Conservation (phyloP, 2,113 vertebrate genomes). For the Grantiella picta region DNA sequence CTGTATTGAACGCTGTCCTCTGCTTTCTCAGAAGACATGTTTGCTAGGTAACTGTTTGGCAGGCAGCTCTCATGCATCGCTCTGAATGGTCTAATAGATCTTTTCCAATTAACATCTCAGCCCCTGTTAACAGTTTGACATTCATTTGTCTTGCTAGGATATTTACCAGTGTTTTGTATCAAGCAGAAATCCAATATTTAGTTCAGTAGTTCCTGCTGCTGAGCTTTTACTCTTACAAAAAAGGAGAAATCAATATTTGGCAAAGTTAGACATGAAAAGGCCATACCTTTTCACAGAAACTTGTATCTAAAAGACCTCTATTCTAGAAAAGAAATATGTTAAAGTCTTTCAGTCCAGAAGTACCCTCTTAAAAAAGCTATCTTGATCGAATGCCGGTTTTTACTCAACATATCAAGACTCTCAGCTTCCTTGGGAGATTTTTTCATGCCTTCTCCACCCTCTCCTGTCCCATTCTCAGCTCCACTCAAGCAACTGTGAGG, state of each 20-base stretch:
- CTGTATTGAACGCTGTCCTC: not conserved
- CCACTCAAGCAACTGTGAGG: not conserved
- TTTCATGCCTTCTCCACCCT: not conserved
- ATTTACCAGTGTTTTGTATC: conserved; percentile 21
- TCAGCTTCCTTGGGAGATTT: not conserved
- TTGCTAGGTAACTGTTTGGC: not conserved
- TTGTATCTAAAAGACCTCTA: not conserved
- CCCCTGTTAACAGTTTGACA: not conserved
- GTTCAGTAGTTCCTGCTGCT: not conserved
- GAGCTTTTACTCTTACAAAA: conserved; percentile 15
- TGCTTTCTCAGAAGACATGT: not conserved
- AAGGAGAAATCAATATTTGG: conserved; percentile 29
- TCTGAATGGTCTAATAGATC: not conserved
- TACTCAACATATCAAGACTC: not conserved
- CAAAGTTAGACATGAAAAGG: not conserved
- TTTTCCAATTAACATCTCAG: not conserved
- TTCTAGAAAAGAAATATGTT: not conserved
- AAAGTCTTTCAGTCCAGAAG: not conserved
- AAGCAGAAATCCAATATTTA: conserved; percentile 43
- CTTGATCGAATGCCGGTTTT: not conserved
- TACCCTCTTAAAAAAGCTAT: not conserved
- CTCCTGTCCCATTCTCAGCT: not conserved
- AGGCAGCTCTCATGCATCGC: not conserved
- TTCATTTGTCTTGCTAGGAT: conserved; percentile 10
- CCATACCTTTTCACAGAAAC: not conserved